Percentiles rank a stretch among this genome's conserved stretches.
Conservation (phyloP, 2,888 invertebrate genomes). For the Leucoptera coffeella region DNA sequence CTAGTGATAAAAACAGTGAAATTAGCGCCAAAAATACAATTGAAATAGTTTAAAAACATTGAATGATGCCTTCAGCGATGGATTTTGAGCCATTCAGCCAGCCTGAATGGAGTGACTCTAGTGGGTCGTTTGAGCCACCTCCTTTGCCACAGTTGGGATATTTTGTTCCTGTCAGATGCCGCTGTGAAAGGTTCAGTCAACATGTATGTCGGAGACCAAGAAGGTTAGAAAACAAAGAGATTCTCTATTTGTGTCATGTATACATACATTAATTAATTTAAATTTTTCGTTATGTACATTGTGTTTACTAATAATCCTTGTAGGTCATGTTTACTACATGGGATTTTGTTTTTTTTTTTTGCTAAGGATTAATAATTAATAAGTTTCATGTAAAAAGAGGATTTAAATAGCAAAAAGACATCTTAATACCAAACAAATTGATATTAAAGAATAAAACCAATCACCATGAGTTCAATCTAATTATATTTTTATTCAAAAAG, state of each 20-base stretch:
- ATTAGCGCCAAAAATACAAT: neutral
- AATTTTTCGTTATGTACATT: no score
- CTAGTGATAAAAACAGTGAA: neutral
- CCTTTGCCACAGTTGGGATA: slow-evolving; percentile 53
- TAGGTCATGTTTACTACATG: no score
- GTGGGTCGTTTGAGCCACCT: slow-evolving; percentile 28
- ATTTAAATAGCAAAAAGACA: no score
- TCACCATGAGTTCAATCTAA: no score
- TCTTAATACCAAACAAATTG: no score
- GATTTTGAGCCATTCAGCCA: slow-evolving; percentile 32
- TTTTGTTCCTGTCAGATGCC: slow-evolving; percentile 52
- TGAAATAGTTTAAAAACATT: slow-evolving; percentile 5
- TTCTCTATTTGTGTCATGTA: slow-evolving; percentile 5
- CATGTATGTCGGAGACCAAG: slow-evolving; percentile 42
- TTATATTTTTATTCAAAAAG: no score
- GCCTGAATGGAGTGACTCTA: slow-evolving; percentile 44
- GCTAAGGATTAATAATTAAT: no score
- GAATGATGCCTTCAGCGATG: slow-evolving; percentile 30
- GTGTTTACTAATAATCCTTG: no score
- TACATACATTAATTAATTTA: no score
- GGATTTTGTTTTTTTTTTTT: no score
- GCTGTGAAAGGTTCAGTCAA: slow-evolving; percentile 26
- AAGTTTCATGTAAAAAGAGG: no score
- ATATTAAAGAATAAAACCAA: no score
- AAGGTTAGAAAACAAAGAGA: slow-evolving; percentile 36